Percentiles rank a stretch among this genome's conserved stretches.
Evolutionary conservation across 2,888 invertebrate species (phyloP).

Genomic region (Selenia dentaria): DNA sequence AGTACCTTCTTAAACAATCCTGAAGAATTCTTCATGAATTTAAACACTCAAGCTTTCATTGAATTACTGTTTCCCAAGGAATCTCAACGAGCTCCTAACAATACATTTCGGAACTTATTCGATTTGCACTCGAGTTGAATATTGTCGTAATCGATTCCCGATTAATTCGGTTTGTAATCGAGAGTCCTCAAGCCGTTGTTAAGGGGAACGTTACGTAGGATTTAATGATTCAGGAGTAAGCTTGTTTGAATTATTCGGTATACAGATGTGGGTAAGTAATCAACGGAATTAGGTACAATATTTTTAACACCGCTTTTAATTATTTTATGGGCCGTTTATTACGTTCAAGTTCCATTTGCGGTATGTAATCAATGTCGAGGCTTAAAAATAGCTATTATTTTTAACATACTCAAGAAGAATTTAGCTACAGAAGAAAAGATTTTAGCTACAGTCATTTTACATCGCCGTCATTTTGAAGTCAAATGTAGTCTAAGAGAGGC

Average conservation of each 20-base stretch:
- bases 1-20: background rate
- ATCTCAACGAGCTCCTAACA: constrained; percentile 26
- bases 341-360: no score
- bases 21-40: background rate
- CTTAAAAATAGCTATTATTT: no score
- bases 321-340: no score
- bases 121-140: constrained; percentile 42
- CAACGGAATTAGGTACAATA: no score
- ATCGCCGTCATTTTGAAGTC: no score
- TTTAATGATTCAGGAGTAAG: constrained; percentile 30
- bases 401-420: no score
- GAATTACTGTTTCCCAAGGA: constrained; percentile 19
- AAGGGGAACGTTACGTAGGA: constrained; percentile 23
- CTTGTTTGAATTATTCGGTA: constrained; percentile 15
- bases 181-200: constrained; percentile 27
- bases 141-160: constrained; percentile 31
- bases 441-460: no score
- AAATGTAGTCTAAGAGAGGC: no score
- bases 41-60: constrained; percentile 1
- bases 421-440: no score
- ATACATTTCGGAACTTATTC: constrained; percentile 45
- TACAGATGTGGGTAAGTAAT: constrained; percentile 14
- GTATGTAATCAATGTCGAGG: no score
- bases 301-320: no score
- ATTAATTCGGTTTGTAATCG: constrained; percentile 28